Base-by-base conservation (phyloP, 1,140 invertebrate species). In the Odontomachus brunneus region DNA sequence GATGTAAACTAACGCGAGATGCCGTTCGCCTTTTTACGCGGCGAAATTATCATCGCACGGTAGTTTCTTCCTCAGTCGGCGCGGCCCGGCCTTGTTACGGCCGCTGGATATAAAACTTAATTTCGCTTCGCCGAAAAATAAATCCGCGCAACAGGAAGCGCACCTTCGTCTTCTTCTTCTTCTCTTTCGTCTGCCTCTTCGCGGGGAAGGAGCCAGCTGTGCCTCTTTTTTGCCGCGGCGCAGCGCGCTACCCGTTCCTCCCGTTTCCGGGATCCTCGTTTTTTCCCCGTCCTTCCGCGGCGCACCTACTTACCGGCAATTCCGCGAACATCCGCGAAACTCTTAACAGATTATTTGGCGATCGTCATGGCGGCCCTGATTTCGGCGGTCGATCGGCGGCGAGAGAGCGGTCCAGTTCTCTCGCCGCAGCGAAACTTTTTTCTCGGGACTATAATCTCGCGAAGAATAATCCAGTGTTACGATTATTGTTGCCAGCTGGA, bases 91-190 rank as follows among this genome's bases (percentile, higher is more conserved):
- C 82, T 89, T 81, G 85, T 89, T 89, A 89, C 75, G 60, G 59
- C 76, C 75, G 33, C 65, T 75, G 85, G 83, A 88, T 83, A 84
- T 91, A 90, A 91, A 90, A 90, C 87, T 90, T 90, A 89, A 91
- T 91, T 90, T 90, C 84, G 53, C 80, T 90, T 88, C 74, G 86
- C 67, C 86, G 90, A 91, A 90, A 89, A 89, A 74, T 87, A 87
- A 89, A 88, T 87, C 73, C 33, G 67, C 55, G 17, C 19, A 57
- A 69, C 81, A 84, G 74, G 84, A 84, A 87, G 51, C 51, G 53
- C 84, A 33, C 53, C 38, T 44, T 11, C 38, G 38, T 44, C 38
- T 44, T 44, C 38, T 44, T 44, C 38, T 4, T 44, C 38, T 44
- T 44, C 38, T 44, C 9, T 7, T 44, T 44, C 38, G 24, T 67